phyloP scores from a whole-genome alignment of 2,113 vertebrate species.

The Etia nguti region DNA sequence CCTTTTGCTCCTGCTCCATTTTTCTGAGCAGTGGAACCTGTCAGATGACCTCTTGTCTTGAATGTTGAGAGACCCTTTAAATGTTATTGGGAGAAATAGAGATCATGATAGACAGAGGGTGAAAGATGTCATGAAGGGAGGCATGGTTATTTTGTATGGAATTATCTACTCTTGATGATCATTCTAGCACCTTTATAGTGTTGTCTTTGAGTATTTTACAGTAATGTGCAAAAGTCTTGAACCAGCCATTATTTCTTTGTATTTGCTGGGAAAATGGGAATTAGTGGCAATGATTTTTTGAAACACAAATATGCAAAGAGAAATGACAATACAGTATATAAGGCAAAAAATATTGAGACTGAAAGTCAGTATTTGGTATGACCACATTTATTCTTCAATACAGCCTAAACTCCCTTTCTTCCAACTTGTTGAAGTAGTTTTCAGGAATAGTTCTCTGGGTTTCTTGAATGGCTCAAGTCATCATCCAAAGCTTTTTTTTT shows the following conservation, averaged over 20 bases:
- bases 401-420: neutral
- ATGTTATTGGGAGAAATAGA: neutral
- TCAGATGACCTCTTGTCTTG: slow-evolving; percentile 24
- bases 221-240: neutral
- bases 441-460: neutral
- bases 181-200: neutral
- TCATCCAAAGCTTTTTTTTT: neutral
- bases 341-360: neutral
- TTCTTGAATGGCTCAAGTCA: neutral
- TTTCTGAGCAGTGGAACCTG: slow-evolving; percentile 12
- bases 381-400: neutral
- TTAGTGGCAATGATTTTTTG: neutral
- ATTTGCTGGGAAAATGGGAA: neutral
- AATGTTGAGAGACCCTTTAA: slow-evolving; percentile 30
- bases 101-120: neutral
- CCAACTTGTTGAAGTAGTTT: neutral
- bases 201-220: neutral
- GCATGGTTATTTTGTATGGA: neutral
- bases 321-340: neutral
- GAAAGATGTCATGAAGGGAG: neutral
- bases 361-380: neutral
- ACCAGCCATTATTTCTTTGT: neutral
- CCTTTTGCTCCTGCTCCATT: slow-evolving; percentile 34
- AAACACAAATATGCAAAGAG: neutral
- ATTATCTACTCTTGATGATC: neutral